phyloP scores from a whole-genome alignment of 1,140 invertebrate genomes.

The Sesamia nonagrioides region DNA sequence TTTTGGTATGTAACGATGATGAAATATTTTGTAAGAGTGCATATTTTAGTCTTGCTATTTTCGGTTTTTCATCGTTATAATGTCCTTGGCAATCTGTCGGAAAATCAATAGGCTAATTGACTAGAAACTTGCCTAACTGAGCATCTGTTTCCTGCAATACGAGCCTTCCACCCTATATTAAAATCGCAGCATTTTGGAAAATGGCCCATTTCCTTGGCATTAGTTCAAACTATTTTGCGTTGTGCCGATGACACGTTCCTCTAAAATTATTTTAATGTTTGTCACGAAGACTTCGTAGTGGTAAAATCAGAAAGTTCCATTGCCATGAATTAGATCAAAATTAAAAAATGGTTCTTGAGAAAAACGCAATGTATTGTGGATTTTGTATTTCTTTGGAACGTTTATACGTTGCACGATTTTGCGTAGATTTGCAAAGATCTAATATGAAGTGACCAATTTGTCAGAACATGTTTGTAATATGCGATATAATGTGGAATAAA shows the following conservation, averaged over 20 bases:
- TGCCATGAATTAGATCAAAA: neutral
- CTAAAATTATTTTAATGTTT: conserved; percentile 71
- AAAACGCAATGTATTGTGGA: neutral
- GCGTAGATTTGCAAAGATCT: neutral
- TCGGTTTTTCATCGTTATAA: neutral
- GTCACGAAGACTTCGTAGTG: conserved; percentile 51
- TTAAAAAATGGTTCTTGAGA: neutral
- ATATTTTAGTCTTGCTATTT: neutral
- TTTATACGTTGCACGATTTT: too few species aligned
- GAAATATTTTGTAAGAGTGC: conserved; percentile 26
- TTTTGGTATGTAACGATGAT: conserved; percentile 1
- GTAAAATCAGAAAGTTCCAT: conserved; percentile 18
- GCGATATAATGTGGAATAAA: neutral
- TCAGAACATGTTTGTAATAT: conserved; percentile 4
- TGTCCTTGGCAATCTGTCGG: neutral
- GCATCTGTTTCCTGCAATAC: conserved; percentile 50
- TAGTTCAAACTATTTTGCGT: conserved; percentile 76
- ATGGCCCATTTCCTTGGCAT: conserved; percentile 74
- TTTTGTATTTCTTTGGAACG: neutral
- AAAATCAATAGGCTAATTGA: neutral
- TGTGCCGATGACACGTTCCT: conserved; percentile 65
- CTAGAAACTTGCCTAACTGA: conserved; percentile 1
- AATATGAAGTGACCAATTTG: conserved; percentile 16
- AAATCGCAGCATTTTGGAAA: conserved; percentile 67
- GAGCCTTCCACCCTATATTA: conserved; percentile 62